These are phyloP conservation scores for Erebia aethiops DNA, from an alignment of 2,888 invertebrate genomes.

Conservation along the genomic window DNA sequence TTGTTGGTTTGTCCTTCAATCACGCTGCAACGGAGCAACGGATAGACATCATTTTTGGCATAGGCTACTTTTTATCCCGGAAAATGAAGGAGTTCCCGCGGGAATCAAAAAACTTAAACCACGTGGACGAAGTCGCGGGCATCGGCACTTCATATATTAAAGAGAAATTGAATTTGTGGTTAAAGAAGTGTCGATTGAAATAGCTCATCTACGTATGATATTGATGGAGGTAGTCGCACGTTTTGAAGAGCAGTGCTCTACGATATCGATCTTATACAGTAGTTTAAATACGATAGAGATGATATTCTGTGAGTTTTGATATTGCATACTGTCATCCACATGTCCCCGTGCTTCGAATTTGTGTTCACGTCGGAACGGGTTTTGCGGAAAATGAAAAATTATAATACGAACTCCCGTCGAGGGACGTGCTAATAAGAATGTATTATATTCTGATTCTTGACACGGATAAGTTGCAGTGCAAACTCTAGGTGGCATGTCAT, in stretches of 20 bases:
- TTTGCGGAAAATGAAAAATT: constrained; percentile 25
- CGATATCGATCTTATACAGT: too few relatives aligned
- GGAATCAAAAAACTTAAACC: too few relatives aligned
- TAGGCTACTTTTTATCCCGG: too few relatives aligned
- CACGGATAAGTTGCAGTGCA: background rate
- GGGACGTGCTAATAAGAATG: constrained; percentile 16
- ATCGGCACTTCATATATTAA: too few relatives aligned
- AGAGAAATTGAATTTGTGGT: too few relatives aligned
- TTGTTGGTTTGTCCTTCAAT: too few relatives aligned
- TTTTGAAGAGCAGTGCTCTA: background rate
- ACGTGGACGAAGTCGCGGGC: too few relatives aligned
- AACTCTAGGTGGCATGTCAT: background rate
- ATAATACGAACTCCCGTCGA: constrained; percentile 11
- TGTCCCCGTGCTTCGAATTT: constrained; percentile 16
- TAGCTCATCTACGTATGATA: too few relatives aligned
- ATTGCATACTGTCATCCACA: constrained; percentile 22
- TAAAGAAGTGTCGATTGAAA: too few relatives aligned
- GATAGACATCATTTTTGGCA: too few relatives aligned
- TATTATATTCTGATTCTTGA: constrained; percentile 17
- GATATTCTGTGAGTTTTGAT: constrained; percentile 9
- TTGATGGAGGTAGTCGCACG: background rate
- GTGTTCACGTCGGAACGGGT: constrained; percentile 21
- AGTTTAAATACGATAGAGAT: background rate
- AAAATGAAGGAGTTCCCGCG: too few relatives aligned
- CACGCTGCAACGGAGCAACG: too few relatives aligned